A percentile compares a stretch with the other conserved stretches of the same genome.
Evolutionary conservation across 1,140 invertebrate genomes (phyloP).

Genomic region (Pemphigus obesinymphae): DNA sequence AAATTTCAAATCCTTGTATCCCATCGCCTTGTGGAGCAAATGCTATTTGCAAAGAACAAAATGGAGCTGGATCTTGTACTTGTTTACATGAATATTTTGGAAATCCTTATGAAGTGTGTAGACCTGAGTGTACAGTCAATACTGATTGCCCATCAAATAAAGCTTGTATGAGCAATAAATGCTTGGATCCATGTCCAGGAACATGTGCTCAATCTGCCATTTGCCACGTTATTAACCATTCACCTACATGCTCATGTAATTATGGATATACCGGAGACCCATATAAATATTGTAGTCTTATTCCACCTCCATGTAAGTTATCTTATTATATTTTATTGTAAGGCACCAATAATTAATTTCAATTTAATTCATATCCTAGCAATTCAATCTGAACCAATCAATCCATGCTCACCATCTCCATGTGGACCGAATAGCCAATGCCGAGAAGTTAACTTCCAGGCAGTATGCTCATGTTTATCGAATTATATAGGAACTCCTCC

Average conservation of each 20-base stretch:
- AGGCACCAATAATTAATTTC: neutral
- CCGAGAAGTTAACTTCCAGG: constrained; percentile 58
- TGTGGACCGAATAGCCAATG: constrained; percentile 62
- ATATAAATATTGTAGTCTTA: constrained; percentile 52
- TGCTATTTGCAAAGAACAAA: constrained; percentile 59
- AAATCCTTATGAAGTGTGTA: constrained; percentile 53
- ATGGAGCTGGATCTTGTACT: constrained; percentile 58
- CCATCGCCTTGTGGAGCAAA: constrained; percentile 58
- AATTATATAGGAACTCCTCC: constrained; percentile 53
- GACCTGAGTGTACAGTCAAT: constrained; percentile 53
- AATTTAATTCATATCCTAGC: neutral
- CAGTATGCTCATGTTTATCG: constrained; percentile 54
- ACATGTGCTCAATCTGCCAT: constrained; percentile 56
- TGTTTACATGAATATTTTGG: constrained; percentile 52
- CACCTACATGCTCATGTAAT: constrained; percentile 68
- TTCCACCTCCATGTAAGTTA: constrained; percentile 52
- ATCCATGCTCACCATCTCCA: constrained; percentile 56
- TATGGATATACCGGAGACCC: constrained; percentile 65
- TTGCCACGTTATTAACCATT: constrained; percentile 69
- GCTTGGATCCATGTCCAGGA: constrained; percentile 54
- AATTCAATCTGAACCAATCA: constrained; percentile 46
- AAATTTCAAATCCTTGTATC: constrained; percentile 50
- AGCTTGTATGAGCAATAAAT: constrained; percentile 54
- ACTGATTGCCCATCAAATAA: constrained; percentile 52
- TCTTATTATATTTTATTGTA: constrained; percentile 20